Conservation (phyloP, 2,888 invertebrate genomes). For the Platycheirus rosarum region DNA sequence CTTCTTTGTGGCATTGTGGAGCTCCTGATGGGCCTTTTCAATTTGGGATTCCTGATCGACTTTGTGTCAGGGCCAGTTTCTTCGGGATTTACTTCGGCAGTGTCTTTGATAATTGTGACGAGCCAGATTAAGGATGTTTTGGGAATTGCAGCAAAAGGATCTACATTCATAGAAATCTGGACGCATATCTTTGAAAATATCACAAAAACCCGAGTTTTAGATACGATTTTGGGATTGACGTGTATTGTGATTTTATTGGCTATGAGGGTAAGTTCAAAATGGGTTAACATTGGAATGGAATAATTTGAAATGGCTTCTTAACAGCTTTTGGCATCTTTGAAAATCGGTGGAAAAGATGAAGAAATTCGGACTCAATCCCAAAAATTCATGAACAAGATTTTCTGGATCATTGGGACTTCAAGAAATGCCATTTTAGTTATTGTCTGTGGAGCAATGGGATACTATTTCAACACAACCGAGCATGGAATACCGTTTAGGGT, state of each 20-base stretch:
- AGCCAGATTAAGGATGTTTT: slow-evolving; percentile 94
- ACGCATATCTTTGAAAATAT: slow-evolving; percentile 88
- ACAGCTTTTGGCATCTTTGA: slow-evolving; percentile 87
- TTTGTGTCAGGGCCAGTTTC: slow-evolving; percentile 95
- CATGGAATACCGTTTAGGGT: slow-evolving; percentile 85
- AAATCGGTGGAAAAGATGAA: slow-evolving; percentile 85
- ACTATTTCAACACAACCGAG: slow-evolving; percentile 80
- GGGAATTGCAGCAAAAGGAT: slow-evolving; percentile 88
- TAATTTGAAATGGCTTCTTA: too few relatives aligned
- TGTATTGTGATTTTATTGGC: slow-evolving; percentile 90
- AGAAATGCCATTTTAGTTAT: slow-evolving; percentile 94
- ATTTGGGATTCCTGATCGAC: slow-evolving; percentile 93
- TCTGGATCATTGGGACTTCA: slow-evolving; percentile 91
- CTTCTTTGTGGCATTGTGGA: slow-evolving; percentile 90
- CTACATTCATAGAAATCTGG: slow-evolving; percentile 91
- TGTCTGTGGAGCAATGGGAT: slow-evolving; percentile 88
- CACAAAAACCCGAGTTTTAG: slow-evolving; percentile 86
- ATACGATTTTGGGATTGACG: slow-evolving; percentile 88
- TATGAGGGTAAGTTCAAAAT: slow-evolving; percentile 86
- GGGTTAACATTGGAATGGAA: neutral
- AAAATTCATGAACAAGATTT: slow-evolving; percentile 85
- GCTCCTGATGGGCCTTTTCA: slow-evolving; percentile 91
- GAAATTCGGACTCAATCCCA: slow-evolving; percentile 84
- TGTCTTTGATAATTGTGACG: slow-evolving; percentile 93
- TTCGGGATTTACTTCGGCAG: slow-evolving; percentile 95